Base-by-base conservation (phyloP, 2,797 vertebrate genomes). In the Cuculus canorus region DNA sequence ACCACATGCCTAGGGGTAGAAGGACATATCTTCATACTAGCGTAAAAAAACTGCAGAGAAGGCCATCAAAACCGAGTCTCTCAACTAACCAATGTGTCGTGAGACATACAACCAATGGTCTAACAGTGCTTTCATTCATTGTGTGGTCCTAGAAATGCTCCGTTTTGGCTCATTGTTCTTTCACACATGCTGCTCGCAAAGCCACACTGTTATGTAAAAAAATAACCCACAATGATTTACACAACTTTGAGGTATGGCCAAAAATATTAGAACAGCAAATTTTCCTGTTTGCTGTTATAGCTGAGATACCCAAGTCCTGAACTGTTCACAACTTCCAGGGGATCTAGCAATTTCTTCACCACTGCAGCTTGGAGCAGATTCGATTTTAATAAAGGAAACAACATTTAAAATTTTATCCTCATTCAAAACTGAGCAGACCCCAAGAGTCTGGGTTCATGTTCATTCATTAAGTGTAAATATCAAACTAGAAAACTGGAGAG, bases 381-480 rank as follows among this genome's bases (percentile, higher is more conserved):
- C 64, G 32, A 64, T 60, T 71, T 90, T 82, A 90, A 88, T 52
- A 90, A 43, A 63, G 24, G 53, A 88, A 92, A 86, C 11, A 80
- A 53, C 37, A 79, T 10, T 70, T 60, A 30, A 25, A 72, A 65
- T 8, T 80, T 86, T 73, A 48, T 65, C 14, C 25, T 76, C 75
- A 88, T 5, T 48, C 72, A 70, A 93, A 70, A 35, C 9, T 17
- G 27, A 78, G 61, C 48, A 88, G 59, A 52, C 64, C 82, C 66
- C 88, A 81, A 19, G 81, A 77, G 78, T 52, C 69, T 85, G 37
- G 16, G 54, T 89, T 95, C 54, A 68, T 86, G 52, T 87, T 85
- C 91, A 92, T 92, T 95, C 84, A 93, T 88, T 91, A 91, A 92
- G 69, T 91, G 88, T 86, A 97, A 96, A 91, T 95, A 95, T 56